Evolutionary conservation across 1,140 invertebrate genomes (phyloP).

Genomic region (Schlechtendalia chinensis): DNA sequence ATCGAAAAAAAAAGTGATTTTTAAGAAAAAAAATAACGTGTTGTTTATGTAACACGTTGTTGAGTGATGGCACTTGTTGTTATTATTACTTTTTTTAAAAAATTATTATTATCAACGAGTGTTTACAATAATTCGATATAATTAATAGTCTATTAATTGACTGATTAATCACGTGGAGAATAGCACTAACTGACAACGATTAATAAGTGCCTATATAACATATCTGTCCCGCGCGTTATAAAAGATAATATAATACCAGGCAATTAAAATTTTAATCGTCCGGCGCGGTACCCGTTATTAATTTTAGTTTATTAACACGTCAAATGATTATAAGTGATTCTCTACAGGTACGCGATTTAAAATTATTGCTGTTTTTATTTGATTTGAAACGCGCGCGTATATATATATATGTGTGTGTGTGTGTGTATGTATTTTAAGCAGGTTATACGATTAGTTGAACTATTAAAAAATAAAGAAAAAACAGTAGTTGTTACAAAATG

Average conservation of each 20-base stretch:
- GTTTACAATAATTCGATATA: neutral
- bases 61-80: neutral
- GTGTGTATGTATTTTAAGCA: neutral
- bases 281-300: neutral
- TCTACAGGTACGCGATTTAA: neutral
- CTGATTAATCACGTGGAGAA: neutral
- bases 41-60: neutral
- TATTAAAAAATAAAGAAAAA: neutral
- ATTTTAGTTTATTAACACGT: conserved; percentile 8
- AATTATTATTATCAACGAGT: neutral
- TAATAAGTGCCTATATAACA: neutral
- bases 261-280: neutral
- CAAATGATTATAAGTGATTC: neutral
- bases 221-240: neutral
- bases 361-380: no score
- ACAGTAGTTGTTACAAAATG: neutral
- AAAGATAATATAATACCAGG: neutral
- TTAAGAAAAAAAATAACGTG: neutral
- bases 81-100: neutral
- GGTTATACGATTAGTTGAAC: conserved; percentile 1
- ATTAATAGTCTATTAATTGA: conserved; percentile 11
- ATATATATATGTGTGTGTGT: no score
- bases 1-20: no score
- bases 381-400: no score
- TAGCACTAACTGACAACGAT: neutral